Percentiles rank a stretch among this genome's conserved stretches.
These are phyloP conservation scores for Troilus luridus DNA, from an alignment of 2,888 invertebrate genomes.

Conservation along the genomic window DNA sequence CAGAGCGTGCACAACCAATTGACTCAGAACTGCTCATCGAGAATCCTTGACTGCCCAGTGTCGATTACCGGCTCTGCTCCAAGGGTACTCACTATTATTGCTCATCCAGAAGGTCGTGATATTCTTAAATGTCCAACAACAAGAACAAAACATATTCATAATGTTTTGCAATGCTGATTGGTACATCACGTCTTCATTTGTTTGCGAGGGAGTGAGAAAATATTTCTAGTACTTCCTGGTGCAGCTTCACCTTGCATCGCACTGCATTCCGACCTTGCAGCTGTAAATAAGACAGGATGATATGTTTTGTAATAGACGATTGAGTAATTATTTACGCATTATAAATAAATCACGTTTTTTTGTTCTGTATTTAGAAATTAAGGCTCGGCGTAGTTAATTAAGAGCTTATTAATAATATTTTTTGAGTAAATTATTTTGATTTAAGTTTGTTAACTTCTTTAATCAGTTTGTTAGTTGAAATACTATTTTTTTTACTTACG, in stretches of 20 bases:
- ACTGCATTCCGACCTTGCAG: not conserved
- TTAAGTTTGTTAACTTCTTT: too few species aligned
- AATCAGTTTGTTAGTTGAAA: too few species aligned
- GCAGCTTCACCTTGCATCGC: not conserved
- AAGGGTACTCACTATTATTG: not conserved
- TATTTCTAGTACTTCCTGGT: not conserved
- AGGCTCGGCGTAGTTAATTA: too few species aligned
- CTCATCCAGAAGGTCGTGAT: not conserved
- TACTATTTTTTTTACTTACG: too few species aligned
- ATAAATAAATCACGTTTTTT: too few species aligned
- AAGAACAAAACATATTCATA: slow-evolving; percentile 4
- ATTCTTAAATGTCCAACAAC: not conserved
- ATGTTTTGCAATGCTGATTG: not conserved
- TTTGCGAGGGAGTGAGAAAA: not conserved
- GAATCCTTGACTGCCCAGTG: not conserved
- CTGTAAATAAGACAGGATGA: not conserved
- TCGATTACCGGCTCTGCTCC: not conserved
- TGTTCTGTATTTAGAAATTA: too few species aligned
- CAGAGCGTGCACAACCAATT: not conserved
- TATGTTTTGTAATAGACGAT: not conserved
- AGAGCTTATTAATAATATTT: too few species aligned
- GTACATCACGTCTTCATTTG: slow-evolving; percentile 13
- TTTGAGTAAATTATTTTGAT: too few species aligned
- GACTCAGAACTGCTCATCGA: not conserved
- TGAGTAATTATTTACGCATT: too few species aligned